Evolutionary conservation across 2,888 invertebrate species (phyloP).

Genomic region (Drosophila engyochracea): DNA sequence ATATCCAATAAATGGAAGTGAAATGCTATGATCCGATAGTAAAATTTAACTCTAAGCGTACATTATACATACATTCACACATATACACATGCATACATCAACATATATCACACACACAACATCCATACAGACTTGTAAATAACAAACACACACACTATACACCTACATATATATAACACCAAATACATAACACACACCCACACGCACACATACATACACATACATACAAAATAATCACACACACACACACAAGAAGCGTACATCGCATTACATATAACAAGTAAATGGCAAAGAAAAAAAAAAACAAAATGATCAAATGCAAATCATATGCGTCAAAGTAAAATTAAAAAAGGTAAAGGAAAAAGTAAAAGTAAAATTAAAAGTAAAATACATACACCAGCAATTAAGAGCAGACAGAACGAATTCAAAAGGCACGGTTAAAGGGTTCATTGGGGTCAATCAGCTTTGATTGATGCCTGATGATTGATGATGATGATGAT

Average conservation of each 20-base stretch:
- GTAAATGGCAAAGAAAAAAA: constrained; percentile 56
- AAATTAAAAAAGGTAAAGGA: constrained; percentile 37
- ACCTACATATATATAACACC: constrained; percentile 12
- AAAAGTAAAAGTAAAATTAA: constrained; percentile 57
- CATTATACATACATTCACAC: constrained; percentile 28
- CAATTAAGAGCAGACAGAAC: constrained; percentile 37
- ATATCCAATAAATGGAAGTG: constrained; percentile 42
- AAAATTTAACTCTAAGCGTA: constrained; percentile 55
- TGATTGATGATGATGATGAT: constrained; percentile 10
- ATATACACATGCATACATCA: constrained; percentile 25
- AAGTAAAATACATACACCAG: constrained; percentile 43
- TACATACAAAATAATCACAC: constrained; percentile 9
- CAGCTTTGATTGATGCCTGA: constrained; percentile 40
- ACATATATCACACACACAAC: constrained; percentile 27
- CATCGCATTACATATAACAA: constrained; percentile 64
- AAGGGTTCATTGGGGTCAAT: constrained; percentile 32
- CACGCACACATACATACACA: constrained; percentile 24
- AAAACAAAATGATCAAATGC: constrained; percentile 36
- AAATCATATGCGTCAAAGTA: constrained; percentile 75
- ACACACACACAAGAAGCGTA: constrained; percentile 34
- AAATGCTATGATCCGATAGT: constrained; percentile 51
- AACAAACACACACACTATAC: constrained; percentile 32
- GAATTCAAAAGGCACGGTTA: constrained; percentile 34
- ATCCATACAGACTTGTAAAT: constrained; percentile 61
- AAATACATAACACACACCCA: constrained; percentile 8